Conservation (phyloP, 1,140 invertebrate genomes). For the Drosophila mauritiana region DNA sequence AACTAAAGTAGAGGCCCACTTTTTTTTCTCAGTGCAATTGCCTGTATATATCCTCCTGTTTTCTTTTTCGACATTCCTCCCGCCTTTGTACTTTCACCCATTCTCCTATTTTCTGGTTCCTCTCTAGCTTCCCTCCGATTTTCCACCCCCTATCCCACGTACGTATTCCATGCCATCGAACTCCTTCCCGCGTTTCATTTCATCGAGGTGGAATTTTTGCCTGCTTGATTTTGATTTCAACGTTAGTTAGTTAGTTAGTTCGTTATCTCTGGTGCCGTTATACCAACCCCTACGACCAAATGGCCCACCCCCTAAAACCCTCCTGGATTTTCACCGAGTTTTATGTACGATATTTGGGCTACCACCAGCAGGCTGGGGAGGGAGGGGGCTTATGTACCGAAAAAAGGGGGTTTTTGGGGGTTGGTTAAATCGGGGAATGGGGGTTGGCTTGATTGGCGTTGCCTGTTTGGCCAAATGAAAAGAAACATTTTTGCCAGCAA, state of each 20-base stretch:
- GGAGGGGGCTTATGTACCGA: slow-evolving; percentile 38
- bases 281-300: slow-evolving; percentile 27
- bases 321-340: slow-evolving; percentile 22
- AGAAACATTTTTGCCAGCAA: slow-evolving; percentile 71
- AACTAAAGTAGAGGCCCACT: too few relatives aligned
- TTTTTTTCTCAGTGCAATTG: slow-evolving; percentile 3
- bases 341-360: slow-evolving; percentile 65
- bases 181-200: not conserved
- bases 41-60: not conserved
- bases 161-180: not conserved
- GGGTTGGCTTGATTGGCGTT: slow-evolving; percentile 61
- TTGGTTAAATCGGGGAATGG: slow-evolving; percentile 7
- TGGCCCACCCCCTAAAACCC: not conserved
- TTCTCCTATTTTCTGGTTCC: slow-evolving; percentile 12
- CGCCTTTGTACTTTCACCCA: slow-evolving; percentile 6
- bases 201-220: slow-evolving; percentile 26
- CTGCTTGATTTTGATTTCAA: slow-evolving; percentile 65
- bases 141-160: not conserved
- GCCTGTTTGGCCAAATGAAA: slow-evolving; percentile 63
- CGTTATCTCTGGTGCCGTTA: slow-evolving; percentile 59
- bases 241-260: slow-evolving; percentile 79
- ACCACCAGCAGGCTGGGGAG: slow-evolving; percentile 7
- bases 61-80: slow-evolving; percentile 5
- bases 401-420: slow-evolving; percentile 15
- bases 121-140: slow-evolving; percentile 4